A percentile compares a stretch with the other conserved stretches of the same genome.
These are phyloP conservation scores for Phania funesta DNA, from an alignment of 2,888 invertebrate genomes.

Conservation along the genomic window DNA sequence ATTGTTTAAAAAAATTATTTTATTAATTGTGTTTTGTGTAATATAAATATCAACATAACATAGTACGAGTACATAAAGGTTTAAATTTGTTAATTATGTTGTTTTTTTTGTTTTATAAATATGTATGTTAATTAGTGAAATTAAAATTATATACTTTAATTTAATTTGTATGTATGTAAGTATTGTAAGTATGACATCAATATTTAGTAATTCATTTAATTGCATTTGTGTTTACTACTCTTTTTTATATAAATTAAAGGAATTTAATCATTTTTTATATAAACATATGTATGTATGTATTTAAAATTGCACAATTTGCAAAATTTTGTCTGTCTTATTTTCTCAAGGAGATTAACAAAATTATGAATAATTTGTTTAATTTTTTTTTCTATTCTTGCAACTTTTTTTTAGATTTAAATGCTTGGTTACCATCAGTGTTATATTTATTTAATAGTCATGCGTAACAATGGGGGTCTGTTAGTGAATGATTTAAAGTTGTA, in stretches of 20 bases:
- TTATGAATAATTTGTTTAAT: background rate
- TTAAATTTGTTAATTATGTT: slow-evolving; percentile 19
- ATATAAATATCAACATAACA: slow-evolving; percentile 55
- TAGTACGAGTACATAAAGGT: slow-evolving; percentile 52
- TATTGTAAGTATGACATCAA: slow-evolving; percentile 61
- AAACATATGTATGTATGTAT: background rate
- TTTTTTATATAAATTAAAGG: background rate
- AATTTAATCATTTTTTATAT: background rate
- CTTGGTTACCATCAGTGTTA: background rate
- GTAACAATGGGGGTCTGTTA: background rate
- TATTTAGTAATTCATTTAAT: slow-evolving; percentile 36
- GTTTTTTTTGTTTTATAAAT: background rate
- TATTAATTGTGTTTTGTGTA: slow-evolving; percentile 25
- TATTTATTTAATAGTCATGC: background rate
- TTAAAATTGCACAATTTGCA: background rate
- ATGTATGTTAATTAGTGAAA: background rate
- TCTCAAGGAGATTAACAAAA: background rate
- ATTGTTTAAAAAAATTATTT: slow-evolving; percentile 44
- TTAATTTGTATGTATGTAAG: slow-evolving; percentile 10
- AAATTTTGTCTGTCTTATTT: background rate
- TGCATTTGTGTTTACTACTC: slow-evolving; percentile 1
- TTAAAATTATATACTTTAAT: slow-evolving; percentile 6
- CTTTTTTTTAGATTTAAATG: background rate
- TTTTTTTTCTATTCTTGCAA: background rate
- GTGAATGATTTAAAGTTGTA: slow-evolving; percentile 6